Evolutionary conservation across 2,797 vertebrate species (phyloP).

Genomic region (Enteromius radiatus): DNA sequence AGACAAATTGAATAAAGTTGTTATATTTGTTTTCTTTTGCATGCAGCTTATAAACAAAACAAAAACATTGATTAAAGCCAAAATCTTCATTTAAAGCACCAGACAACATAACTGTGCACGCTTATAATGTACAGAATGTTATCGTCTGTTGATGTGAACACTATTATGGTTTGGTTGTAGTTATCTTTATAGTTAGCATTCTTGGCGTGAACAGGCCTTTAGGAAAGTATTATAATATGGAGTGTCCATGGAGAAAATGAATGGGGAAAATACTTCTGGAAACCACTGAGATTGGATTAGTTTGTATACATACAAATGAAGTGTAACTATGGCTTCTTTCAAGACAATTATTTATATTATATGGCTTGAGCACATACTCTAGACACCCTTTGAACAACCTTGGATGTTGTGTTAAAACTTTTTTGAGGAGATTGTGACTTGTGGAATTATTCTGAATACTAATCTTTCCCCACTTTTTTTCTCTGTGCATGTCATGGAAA

Average conservation of each 20-base stretch:
- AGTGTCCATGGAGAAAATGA: not conserved
- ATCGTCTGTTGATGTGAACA: not conserved
- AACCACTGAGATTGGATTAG: not conserved
- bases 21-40: no score
- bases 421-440: not conserved
- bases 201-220: not conserved
- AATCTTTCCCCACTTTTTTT: constrained; percentile 6
- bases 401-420: not conserved
- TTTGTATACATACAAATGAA: not conserved
- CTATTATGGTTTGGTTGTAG: not conserved
- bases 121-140: no score
- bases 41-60: no score
- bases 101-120: no score
- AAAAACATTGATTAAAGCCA: no score
- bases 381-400: constrained; percentile 4
- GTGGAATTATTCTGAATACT: constrained; percentile 2
- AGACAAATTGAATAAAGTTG: no score
- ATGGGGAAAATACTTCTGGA: not conserved
- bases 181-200: not conserved
- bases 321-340: not conserved
- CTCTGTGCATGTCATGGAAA: constrained; percentile 5
- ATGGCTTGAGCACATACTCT: not conserved
- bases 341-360: constrained; percentile 7
- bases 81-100: no score
- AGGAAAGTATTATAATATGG: not conserved